Conservation (phyloP, 2,797 vertebrate genomes). For the Xiphophorus birchmanni region DNA sequence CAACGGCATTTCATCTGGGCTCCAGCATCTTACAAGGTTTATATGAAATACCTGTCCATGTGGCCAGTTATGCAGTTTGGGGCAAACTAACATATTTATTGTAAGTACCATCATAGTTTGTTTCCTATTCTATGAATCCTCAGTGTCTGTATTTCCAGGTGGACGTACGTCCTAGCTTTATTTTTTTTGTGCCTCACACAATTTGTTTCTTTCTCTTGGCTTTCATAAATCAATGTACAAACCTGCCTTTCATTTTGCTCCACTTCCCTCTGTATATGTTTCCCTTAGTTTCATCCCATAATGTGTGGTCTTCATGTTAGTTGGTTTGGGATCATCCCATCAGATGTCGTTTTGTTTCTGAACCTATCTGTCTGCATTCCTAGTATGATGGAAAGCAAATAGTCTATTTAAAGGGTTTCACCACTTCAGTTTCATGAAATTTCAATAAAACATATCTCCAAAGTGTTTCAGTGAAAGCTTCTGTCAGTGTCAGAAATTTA, state of each 20-base stretch:
- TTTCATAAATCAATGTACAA: background rate
- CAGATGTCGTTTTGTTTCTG: background rate
- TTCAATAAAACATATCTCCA: background rate
- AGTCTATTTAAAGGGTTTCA: background rate
- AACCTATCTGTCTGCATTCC: background rate
- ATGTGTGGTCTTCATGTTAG: background rate
- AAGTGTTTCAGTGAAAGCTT: background rate
- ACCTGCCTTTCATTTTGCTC: background rate
- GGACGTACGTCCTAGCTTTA: background rate
- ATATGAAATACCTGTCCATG: constrained; percentile 42
- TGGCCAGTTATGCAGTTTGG: constrained; percentile 27
- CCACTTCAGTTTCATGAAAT: background rate
- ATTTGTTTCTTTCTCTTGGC: background rate
- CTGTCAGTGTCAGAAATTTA: background rate
- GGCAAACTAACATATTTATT: constrained; percentile 39
- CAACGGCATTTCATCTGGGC: constrained; percentile 42
- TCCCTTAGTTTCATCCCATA: background rate
- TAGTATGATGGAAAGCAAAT: background rate
- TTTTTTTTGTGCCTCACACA: background rate
- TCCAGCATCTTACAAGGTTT: constrained; percentile 40
- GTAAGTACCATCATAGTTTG: constrained; percentile 25
- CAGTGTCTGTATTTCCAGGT: background rate
- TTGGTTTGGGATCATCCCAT: background rate
- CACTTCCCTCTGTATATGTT: background rate
- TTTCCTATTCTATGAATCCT: background rate